Percentiles rank a stretch among this genome's conserved stretches.
Conservation (phyloP, 2,797 vertebrate genomes). For the Myotis planiceps region DNA sequence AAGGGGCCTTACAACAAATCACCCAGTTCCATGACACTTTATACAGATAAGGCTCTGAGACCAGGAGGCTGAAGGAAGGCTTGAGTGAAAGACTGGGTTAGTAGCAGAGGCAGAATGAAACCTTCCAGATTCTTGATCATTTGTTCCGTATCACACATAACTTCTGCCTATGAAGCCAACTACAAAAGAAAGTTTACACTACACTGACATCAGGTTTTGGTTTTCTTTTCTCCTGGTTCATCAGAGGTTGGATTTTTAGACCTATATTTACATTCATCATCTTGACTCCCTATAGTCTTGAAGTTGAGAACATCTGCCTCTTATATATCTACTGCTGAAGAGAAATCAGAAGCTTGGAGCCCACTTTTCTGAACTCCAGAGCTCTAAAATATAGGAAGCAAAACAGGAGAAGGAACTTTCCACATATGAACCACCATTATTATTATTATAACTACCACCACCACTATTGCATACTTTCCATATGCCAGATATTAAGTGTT, state of each 20-base stretch:
- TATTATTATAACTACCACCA: neutral
- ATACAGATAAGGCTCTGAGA: neutral
- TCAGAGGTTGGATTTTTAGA: neutral
- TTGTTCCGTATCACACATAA: neutral
- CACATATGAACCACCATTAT: neutral
- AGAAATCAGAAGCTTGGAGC: neutral
- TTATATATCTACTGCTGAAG: neutral
- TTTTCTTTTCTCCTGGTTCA: neutral
- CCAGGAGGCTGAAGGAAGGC: neutral
- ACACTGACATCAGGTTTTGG: neutral
- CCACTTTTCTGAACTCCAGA: conserved; percentile 26
- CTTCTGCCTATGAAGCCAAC: conserved; percentile 23
- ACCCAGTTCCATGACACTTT: neutral
- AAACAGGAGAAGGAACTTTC: neutral
- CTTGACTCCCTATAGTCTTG: neutral
- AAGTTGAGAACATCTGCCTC: neutral
- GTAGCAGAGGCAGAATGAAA: neutral
- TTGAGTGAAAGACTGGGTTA: neutral
- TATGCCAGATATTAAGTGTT: neutral
- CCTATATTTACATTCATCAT: neutral
- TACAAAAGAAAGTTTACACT: neutral
- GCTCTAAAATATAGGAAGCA: neutral
- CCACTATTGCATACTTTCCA: neutral
- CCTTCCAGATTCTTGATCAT: neutral
- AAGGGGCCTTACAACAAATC: neutral